Evolutionary conservation across 1,140 invertebrate genomes (phyloP), one percentile per base, ranked within the genome.

Genomic region (Araneus ventricosus): DNA sequence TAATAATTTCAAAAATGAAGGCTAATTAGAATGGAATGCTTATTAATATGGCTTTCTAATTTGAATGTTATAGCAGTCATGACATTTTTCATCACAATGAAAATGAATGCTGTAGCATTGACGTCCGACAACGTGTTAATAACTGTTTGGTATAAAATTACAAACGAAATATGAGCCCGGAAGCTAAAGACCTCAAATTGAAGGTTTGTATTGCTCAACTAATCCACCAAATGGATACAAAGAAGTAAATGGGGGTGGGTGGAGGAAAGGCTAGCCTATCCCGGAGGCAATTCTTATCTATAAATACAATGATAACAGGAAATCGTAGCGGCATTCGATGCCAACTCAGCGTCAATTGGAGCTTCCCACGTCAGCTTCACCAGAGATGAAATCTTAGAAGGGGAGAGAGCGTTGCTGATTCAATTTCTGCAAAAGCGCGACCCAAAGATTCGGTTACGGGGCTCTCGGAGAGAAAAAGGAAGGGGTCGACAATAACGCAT

Each of bases 321-420:
- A 84, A 86, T 57, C 52, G 88, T 30, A 10, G 70, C 39, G 70
- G 39, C 59, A 27, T 52, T 79, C 41, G 57, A 27, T 89, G 88
- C 88, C 70, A 89, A 89, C 88, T 89, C 88, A 89, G 88, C 88
- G 61, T 67, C 67, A 63, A 88, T 70, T 88, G 37, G 37, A 45
- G 67, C 88, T 27, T 79, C 57, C 67, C 70, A 39, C 88, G 63
- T 89, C 67, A 89, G 67, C 67, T 88, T 22, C 59, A 41, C 27
- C 37, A 70, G n/a, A 52, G 63, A 89, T 34, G 67, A 52, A 89
- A 89, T 45, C 39, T 39, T 41, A 34, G 86, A 20, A 59, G 34
- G 34, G 61, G 34, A 45, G 86, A 20, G 59, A 61, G n/a, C 45
- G 84, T n/a, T 70, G 86, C 86, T 88, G 88, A 89, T 89, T 89